Evolutionary conservation across 2,797 vertebrate species (phyloP).

Genomic region (Onychomys torridus): DNA sequence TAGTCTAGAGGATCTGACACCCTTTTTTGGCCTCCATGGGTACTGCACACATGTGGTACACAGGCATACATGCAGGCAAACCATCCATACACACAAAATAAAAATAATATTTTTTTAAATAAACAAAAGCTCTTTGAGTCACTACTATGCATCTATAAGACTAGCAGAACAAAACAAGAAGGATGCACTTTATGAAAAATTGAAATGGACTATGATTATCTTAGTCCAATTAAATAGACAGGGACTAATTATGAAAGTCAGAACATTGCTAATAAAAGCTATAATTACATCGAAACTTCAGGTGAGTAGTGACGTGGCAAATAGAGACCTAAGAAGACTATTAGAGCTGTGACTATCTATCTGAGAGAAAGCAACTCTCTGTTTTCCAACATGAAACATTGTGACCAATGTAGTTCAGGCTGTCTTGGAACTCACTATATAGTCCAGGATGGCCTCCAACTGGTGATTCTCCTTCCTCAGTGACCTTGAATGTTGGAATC

Average conservation of each 20-base stretch:
- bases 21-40: background rate
- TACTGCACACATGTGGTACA: background rate
- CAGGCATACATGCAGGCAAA: background rate
- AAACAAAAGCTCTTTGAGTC: background rate
- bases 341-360: slow-evolving; percentile 18
- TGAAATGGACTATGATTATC: slow-evolving; percentile 17
- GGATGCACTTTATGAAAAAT: slow-evolving; percentile 35
- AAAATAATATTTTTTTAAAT: background rate
- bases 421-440: background rate
- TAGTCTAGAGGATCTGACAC: background rate
- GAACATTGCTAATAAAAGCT: slow-evolving; percentile 37
- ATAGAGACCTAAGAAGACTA: slow-evolving; percentile 7
- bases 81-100: background rate
- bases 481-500: background rate
- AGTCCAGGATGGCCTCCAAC: background rate
- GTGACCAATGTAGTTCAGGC: background rate
- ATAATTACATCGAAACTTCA: background rate
- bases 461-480: background rate
- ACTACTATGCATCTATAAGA: background rate
- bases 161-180: background rate
- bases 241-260: background rate
- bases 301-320: background rate
- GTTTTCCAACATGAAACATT: slow-evolving; percentile 28
- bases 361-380: slow-evolving; percentile 35
- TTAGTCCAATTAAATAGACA: slow-evolving; percentile 47